These are phyloP conservation scores for Coelopa frigida DNA, from an alignment of 1,140 invertebrate genomes.

Conservation along the genomic window DNA sequence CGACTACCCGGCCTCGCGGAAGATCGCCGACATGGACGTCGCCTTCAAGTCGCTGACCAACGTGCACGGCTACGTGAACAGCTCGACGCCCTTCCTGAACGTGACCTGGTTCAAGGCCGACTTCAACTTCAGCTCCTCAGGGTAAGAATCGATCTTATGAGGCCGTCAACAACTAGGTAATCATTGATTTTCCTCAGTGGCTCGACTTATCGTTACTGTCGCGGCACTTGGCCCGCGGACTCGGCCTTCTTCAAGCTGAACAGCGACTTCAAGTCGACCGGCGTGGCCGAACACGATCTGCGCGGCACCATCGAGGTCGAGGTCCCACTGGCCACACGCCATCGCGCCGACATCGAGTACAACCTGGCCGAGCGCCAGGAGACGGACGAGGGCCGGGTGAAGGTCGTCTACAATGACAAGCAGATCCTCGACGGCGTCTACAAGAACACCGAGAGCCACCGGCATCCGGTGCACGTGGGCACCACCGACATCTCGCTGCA, in stretches of 20 bases:
- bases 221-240: slow-evolving; percentile 65
- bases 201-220: slow-evolving; percentile 50
- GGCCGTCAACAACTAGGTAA: no score
- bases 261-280: slow-evolving; percentile 51
- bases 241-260: slow-evolving; percentile 60
- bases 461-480: slow-evolving; percentile 49
- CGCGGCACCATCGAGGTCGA: slow-evolving; percentile 59
- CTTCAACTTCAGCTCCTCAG: slow-evolving; percentile 51
- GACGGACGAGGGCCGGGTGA: slow-evolving; percentile 56
- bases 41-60: slow-evolving; percentile 51
- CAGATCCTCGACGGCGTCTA: slow-evolving; percentile 62
- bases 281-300: no score
- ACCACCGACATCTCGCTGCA: slow-evolving; percentile 63
- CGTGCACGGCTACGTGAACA: slow-evolving; percentile 54
- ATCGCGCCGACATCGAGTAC: slow-evolving; percentile 59
- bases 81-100: slow-evolving; percentile 46
- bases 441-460: slow-evolving; percentile 56
- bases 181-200: slow-evolving; percentile 40
- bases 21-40: slow-evolving; percentile 49
- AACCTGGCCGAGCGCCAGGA: slow-evolving; percentile 57
- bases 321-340: slow-evolving; percentile 61
- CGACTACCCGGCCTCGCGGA: slow-evolving; percentile 48
- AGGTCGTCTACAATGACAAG: slow-evolving; percentile 60
- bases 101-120: slow-evolving; percentile 50
- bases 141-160: slow-evolving; percentile 46